A percentile compares a stretch with the other conserved stretches of the same genome.
Conservation (phyloP, 2,888 invertebrate genomes). For the Pantelozetes paolii region DNA sequence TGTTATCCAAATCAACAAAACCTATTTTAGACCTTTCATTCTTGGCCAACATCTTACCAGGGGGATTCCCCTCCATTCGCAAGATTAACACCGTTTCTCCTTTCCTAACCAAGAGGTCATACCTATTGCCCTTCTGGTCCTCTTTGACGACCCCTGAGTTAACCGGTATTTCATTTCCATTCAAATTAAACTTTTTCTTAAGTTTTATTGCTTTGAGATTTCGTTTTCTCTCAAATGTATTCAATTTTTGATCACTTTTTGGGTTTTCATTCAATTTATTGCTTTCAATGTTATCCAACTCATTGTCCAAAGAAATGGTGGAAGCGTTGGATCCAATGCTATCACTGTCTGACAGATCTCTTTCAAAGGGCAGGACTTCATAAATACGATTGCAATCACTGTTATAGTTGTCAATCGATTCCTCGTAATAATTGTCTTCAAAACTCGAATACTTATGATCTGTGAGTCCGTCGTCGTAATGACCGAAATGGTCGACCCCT, state of each 20-base stretch:
- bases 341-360: constrained; percentile 8
- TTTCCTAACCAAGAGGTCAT: constrained; percentile 44
- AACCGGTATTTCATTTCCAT: constrained; percentile 47
- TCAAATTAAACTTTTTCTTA: constrained; percentile 43
- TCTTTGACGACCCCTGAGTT: constrained; percentile 46
- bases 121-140: constrained; percentile 42
- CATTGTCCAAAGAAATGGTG: not conserved
- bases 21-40: constrained; percentile 48
- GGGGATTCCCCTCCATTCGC: constrained; percentile 47
- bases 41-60: constrained; percentile 47
- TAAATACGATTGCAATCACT: constrained; percentile 15
- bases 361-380: constrained; percentile 20
- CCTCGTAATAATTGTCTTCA: constrained; percentile 35
- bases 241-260: constrained; percentile 6
- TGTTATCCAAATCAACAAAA: constrained; percentile 47
- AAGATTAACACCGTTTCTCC: constrained; percentile 47
- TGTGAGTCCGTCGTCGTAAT: constrained; percentile 20
- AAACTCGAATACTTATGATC: constrained; percentile 20
- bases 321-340: not conserved
- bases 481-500: constrained; percentile 13
- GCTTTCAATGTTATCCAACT: not conserved
- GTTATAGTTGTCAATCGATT: constrained; percentile 28
- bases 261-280: not conserved
- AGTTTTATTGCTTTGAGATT: constrained; percentile 37
- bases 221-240: constrained; percentile 34